Evolutionary conservation across 2,113 vertebrate species (phyloP).

Genomic region (Argyrosomus japonicus): DNA sequence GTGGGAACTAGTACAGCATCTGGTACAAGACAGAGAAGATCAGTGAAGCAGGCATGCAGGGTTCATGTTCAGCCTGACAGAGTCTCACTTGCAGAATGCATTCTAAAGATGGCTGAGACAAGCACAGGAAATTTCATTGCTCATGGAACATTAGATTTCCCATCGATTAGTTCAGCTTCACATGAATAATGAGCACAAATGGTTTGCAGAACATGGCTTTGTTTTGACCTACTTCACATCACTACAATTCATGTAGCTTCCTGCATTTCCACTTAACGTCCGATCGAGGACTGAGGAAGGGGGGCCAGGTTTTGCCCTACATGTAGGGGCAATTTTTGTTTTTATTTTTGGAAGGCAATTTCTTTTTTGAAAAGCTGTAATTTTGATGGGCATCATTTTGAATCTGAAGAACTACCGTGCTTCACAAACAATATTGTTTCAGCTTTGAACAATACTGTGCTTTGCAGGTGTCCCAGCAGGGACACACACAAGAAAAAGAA

Average conservation of each 20-base stretch:
- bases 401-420: slow-evolving; percentile 62
- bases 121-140: slow-evolving; percentile 58
- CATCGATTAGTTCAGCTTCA: slow-evolving; percentile 61
- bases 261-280: slow-evolving; percentile 15
- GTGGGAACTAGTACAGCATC: slow-evolving; percentile 63
- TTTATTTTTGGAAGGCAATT: slow-evolving; percentile 13
- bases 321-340: background rate
- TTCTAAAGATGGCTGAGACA: slow-evolving; percentile 50
- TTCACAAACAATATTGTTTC: slow-evolving; percentile 51
- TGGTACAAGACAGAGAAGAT: slow-evolving; percentile 53
- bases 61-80: slow-evolving; percentile 43
- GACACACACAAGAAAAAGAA: slow-evolving; percentile 51
- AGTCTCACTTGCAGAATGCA: slow-evolving; percentile 33
- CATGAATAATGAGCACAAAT: slow-evolving; percentile 58
- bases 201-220: slow-evolving; percentile 53
- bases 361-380: slow-evolving; percentile 25
- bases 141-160: slow-evolving; percentile 66
- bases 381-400: slow-evolving; percentile 55
- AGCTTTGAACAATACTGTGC: slow-evolving; percentile 63
- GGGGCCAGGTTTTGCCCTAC: background rate
- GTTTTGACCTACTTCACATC: slow-evolving; percentile 57
- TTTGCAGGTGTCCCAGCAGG: slow-evolving; percentile 69
- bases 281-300: slow-evolving; percentile 23
- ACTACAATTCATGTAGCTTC: slow-evolving; percentile 12
- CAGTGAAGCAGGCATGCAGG: slow-evolving; percentile 42